Evolutionary conservation across 2,797 vertebrate species (phyloP), one percentile per base, ranked within the genome.

Genomic region (Aldrovandia affinis): DNA sequence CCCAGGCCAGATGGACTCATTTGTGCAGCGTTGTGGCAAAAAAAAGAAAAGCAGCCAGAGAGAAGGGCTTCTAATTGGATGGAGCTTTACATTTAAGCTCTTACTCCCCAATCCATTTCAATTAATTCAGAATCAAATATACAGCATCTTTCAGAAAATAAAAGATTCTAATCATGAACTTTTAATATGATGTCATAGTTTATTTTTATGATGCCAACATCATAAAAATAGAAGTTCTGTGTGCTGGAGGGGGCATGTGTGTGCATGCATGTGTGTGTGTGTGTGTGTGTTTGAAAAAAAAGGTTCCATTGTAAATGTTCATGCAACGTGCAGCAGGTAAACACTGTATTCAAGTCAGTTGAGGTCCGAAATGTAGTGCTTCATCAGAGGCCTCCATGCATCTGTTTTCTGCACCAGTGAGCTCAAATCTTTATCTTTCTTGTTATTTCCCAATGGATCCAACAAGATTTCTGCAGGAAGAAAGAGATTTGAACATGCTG

Each of bases 51-150:
- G 92, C 90, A 82, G 89, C 90, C 86, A 78, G 85, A 70, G 89
- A 92, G 91, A 57, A 78, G 90, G 90, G 91, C 92, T 92, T 90
- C 91, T 94, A 93, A 94, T 94, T 93, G 92, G 92, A 91, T 89
- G 88, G 90, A 91, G 90, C 88, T 91, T 86, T 87, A 14, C 89
- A 88, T 90, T 89, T 52, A 33, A 55, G n/a, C 25, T 25, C 50
- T 39, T 36, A 86, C 88, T 84, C 52, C 83, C 85, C 88, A 89
- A 85, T 89, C 86, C 86, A 85, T 89, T 81, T 82, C 59, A 82
- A 84, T 83, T 57, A 2, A n/a, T 80, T 84, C 88, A 91, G 88
- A 91, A 91, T 91, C 86, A 90, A 82, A 86, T 78, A 78, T 89
- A 92, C 88, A 68, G 2, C 7, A 8, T 77, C 42, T 77, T 47